Evolutionary conservation across 2,888 invertebrate genomes (phyloP), one percentile per base, ranked within the genome.

Genomic region (Rugalucina vietnamica): DNA sequence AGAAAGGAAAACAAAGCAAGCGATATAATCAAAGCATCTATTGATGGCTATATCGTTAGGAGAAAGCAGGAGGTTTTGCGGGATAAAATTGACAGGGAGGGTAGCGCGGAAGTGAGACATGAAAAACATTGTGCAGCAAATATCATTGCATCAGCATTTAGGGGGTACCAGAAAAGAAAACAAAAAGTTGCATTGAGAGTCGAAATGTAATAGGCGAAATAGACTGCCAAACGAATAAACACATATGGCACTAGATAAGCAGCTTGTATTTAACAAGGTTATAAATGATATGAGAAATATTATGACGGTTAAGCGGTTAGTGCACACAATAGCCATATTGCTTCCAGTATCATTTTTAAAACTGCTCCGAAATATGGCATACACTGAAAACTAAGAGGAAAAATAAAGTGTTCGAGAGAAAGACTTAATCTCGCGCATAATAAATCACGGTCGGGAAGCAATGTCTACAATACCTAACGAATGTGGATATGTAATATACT

Each of bases 101-200:
- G 75, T 27, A 32, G 79, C 50, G 65, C 39, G 36, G 84, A 82
- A 57, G 43, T 79, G 14, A 36, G 75, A 39, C 76, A 76, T 54
- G 37, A 69, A 12, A 80, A 83, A 43, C 57, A 75, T 24, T 37
- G 79, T 24, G 81, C 76, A 27, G 87, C 87, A 37, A 78, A 81
- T 79, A 54, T 83, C 0, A 85, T 87, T 57, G 57, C 81, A 4
- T 77, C 60, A 43, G 87, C 84, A 10, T 83, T 77, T 32, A 87
- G 87, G 54, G 79, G 83, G 24, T 65, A 73, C 39, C 69, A 70
- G 54, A 72, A 76, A 32, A 65, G 76, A 18, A 85, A 83, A 39
- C 34, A 39, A 8, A 79, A 79, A 50, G 76, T 54, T 57, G 71
- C 72, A 12, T 49, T 76, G 18, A 81, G 87, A 43, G 79, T 37